phyloP scores from a whole-genome alignment of 1,140 invertebrate species.

The Meteorus sp. region DNA sequence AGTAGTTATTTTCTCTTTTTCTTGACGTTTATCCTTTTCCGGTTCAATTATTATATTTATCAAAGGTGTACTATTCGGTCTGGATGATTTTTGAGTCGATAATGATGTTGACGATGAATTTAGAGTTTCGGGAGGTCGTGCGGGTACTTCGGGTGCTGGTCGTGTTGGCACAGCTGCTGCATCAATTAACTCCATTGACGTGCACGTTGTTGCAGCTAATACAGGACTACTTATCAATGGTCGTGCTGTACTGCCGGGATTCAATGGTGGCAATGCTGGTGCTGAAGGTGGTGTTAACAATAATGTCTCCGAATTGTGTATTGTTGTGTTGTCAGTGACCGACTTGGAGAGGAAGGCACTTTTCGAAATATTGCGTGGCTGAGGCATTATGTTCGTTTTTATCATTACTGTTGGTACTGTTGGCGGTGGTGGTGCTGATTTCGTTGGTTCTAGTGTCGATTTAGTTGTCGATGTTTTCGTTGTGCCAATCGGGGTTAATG shows the following conservation, averaged over 20 bases:
- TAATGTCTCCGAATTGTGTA: background rate
- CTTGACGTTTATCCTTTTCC: slow-evolving; percentile 48
- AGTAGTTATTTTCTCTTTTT: slow-evolving; percentile 56
- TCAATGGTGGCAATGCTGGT: slow-evolving; percentile 64
- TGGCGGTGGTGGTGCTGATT: slow-evolving; percentile 59
- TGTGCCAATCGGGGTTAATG: slow-evolving; percentile 67
- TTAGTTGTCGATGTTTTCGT: slow-evolving; percentile 14
- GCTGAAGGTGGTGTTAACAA: too few species aligned
- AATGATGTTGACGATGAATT: slow-evolving; percentile 17
- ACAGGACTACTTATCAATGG: slow-evolving; percentile 80
- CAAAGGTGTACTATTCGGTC: slow-evolving; percentile 39
- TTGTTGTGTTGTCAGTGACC: background rate
- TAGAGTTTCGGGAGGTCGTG: slow-evolving; percentile 48
- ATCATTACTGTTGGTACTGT: slow-evolving; percentile 51
- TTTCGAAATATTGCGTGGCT: slow-evolving; percentile 35
- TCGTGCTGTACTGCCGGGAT: slow-evolving; percentile 63
- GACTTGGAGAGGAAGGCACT: slow-evolving; percentile 16
- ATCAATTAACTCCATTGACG: slow-evolving; percentile 71
- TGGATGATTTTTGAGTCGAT: slow-evolving; percentile 30
- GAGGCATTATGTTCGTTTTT: slow-evolving; percentile 46
- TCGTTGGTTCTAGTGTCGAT: slow-evolving; percentile 53
- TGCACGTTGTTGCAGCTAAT: slow-evolving; percentile 76
- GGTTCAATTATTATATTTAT: slow-evolving; percentile 30
- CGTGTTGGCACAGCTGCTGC: slow-evolving; percentile 61
- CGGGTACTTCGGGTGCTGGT: slow-evolving; percentile 57